Evolutionary conservation across 53 echinoderm and acorn worm genomes (phyloP).

Genomic region (Arbacia lixula): DNA sequence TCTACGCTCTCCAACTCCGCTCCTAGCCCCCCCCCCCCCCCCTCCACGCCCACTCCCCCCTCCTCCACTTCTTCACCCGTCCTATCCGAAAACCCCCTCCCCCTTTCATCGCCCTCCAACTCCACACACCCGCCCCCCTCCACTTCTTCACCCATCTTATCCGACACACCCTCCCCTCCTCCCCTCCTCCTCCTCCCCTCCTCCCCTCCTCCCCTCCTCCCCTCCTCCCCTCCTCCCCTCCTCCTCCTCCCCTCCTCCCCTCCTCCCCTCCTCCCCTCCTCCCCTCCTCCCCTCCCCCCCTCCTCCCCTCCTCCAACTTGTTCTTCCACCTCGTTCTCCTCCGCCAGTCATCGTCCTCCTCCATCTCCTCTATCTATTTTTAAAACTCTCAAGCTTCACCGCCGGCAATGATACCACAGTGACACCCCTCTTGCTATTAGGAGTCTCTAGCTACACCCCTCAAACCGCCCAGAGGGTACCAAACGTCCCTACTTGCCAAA

Average conservation of each 20-base stretch:
- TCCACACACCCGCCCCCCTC: not conserved
- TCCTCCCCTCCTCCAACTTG: not conserved
- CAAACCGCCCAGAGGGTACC: too few species aligned
- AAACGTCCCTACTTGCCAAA: too few species aligned
- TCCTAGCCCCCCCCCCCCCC: not conserved
- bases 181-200: not conserved
- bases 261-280: not conserved
- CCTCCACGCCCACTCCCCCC: not conserved
- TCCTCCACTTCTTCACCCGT: not conserved
- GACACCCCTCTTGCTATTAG: too few species aligned
- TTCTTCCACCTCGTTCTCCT: not conserved
- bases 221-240: not conserved
- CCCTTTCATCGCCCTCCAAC: not conserved
- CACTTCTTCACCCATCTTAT: not conserved
- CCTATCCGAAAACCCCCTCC: not conserved
- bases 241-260: not conserved
- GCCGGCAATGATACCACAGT: not conserved
- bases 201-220: not conserved
- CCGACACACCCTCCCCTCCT: not conserved
- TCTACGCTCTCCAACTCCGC: not conserved
- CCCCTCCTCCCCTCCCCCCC: not conserved
- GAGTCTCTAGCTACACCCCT: too few species aligned
- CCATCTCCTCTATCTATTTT: not conserved
- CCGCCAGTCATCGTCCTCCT: not conserved
- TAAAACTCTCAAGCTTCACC: not conserved